phyloP scores from a whole-genome alignment of 2,797 vertebrate genomes.

The Peromyscus eremicus region DNA sequence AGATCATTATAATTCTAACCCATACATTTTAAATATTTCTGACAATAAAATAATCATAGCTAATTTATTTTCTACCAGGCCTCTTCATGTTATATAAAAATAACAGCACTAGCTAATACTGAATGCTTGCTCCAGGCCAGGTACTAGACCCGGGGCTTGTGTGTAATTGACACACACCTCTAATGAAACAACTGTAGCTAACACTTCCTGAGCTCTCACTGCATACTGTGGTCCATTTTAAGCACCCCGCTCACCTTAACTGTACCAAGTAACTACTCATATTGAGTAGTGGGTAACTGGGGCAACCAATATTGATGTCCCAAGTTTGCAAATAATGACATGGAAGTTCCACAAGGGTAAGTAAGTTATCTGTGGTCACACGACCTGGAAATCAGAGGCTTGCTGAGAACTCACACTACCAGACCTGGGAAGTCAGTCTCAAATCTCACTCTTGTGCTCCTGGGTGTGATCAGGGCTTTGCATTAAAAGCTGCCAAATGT shows the following conservation, averaged over 20 bases:
- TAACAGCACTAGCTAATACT: conserved; percentile 17
- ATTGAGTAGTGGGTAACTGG: background rate
- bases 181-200: conserved; percentile 38
- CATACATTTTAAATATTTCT: conserved; percentile 51
- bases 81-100: conserved; percentile 25
- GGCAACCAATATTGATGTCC: background rate
- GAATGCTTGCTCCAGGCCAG: background rate
- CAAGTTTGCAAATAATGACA: conserved; percentile 28
- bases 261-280: background rate
- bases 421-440: background rate
- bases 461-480: background rate
- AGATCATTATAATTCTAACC: conserved; percentile 17
- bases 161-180: conserved; percentile 26
- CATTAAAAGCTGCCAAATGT: background rate
- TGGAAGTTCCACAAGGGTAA: background rate
- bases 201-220: conserved; percentile 24
- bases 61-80: conserved; percentile 21
- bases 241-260: background rate
- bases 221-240: background rate
- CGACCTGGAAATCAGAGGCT: conserved; percentile 3
- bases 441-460: background rate
- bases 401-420: background rate
- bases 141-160: background rate
- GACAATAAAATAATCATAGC: background rate
- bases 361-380: background rate